Evolutionary conservation across 1,140 invertebrate species (phyloP).

Genomic region (Zaprionus ornatus): DNA sequence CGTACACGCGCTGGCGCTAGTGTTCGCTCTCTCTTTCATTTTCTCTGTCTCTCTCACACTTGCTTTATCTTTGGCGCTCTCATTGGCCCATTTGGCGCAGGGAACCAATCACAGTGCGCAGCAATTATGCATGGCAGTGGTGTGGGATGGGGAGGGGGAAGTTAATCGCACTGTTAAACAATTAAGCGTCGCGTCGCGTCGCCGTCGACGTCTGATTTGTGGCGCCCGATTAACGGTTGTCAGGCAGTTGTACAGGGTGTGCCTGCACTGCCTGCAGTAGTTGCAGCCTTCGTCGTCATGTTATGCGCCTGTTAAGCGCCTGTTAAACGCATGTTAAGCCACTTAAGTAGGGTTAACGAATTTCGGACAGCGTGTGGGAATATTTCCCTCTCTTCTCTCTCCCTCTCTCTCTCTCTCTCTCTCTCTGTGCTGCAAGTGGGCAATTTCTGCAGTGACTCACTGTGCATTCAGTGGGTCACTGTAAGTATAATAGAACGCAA

Average conservation of each 20-base stretch:
- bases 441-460: slow-evolving; percentile 22
- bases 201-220: slow-evolving; percentile 51
- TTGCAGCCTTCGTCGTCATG: slow-evolving; percentile 12
- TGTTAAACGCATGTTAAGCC: slow-evolving; percentile 22
- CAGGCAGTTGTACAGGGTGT: slow-evolving; percentile 48
- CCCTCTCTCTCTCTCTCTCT: neutral
- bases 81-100: neutral
- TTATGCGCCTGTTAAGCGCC: slow-evolving; percentile 32
- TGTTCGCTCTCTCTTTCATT: neutral
- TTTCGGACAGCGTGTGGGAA: slow-evolving; percentile 53
- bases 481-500: slow-evolving; percentile 10
- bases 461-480: slow-evolving; percentile 56
- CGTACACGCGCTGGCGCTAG: neutral
- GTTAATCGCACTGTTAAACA: slow-evolving; percentile 41
- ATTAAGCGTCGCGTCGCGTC: slow-evolving; percentile 24
- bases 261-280: slow-evolving; percentile 1
- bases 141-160: neutral
- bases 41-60: slow-evolving; percentile 10
- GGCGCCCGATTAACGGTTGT: slow-evolving; percentile 76
- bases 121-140: neutral
- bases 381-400: neutral
- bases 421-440: neutral
- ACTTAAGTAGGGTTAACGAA: slow-evolving; percentile 68
- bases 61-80: neutral
- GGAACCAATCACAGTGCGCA: slow-evolving; percentile 31